Conservation (phyloP, 2,888 invertebrate species). For the Congeria kusceri region DNA sequence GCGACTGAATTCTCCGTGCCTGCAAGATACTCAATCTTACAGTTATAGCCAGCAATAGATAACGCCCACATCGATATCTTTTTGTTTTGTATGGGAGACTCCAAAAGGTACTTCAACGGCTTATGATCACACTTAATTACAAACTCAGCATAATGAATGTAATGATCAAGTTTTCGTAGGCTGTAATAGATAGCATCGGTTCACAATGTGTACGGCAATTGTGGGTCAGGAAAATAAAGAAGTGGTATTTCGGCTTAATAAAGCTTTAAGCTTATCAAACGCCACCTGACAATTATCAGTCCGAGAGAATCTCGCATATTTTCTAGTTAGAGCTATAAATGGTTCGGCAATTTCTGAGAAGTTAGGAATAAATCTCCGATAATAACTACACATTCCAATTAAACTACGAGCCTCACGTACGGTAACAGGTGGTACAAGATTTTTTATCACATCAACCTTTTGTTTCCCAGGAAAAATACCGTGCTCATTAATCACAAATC, state of each 20-base stretch:
- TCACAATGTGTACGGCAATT: no score
- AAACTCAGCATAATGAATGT: no score
- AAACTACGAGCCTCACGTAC: conserved; percentile 51
- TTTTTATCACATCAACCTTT: conserved; percentile 13
- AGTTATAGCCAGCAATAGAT: conserved; percentile 23
- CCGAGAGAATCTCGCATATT: conserved; percentile 38
- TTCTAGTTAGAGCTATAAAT: conserved; percentile 33
- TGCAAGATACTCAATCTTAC: conserved; percentile 21
- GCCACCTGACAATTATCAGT: conserved; percentile 23
- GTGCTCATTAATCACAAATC: conserved; percentile 8
- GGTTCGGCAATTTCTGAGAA: conserved; percentile 44
- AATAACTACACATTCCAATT: conserved; percentile 60
- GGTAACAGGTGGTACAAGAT: conserved; percentile 4
- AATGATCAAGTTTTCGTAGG: no score
- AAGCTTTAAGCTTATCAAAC: conserved; percentile 27
- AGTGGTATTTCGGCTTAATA: no score
- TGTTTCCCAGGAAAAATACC: conserved; percentile 14
- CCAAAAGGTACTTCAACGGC: no score
- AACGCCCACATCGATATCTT: conserved; percentile 3
- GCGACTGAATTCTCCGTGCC: conserved; percentile 8
- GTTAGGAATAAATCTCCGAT: conserved; percentile 53
- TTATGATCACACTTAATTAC: no score
- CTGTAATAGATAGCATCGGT: no score
- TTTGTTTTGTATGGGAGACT: no score
- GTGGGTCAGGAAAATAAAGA: no score